Conservation (phyloP, 1,140 invertebrate genomes). For the Ruditapes philippinarum region DNA sequence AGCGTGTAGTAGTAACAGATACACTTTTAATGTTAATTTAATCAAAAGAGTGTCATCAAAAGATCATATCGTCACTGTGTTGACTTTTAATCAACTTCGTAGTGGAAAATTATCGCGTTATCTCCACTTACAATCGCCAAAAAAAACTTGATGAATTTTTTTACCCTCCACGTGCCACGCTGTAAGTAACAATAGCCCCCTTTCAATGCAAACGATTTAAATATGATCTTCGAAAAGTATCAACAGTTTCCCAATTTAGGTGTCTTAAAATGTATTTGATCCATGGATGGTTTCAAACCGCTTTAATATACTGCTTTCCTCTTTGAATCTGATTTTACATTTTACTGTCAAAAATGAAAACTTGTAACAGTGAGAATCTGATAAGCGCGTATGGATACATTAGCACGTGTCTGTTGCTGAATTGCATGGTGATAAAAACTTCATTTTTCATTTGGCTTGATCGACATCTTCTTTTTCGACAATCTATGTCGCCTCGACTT, state of each 20-base stretch:
- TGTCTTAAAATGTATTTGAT: background rate
- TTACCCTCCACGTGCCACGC: background rate
- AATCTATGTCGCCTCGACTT: background rate
- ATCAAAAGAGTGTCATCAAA: conserved; percentile 26
- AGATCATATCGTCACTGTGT: conserved; percentile 18
- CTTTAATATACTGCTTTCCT: background rate
- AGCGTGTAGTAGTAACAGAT: background rate
- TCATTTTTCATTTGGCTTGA: background rate
- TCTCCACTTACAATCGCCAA: conserved; percentile 7
- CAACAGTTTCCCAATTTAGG: background rate
- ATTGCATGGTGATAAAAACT: background rate
- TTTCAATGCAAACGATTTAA: conserved; percentile 2
- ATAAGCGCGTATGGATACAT: background rate
- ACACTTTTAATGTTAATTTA: conserved; percentile 35
- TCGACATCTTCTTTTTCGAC: background rate
- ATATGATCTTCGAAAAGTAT: conserved; percentile 6
- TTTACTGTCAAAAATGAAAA: conserved; percentile 6
- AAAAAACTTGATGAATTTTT: conserved; percentile 27
- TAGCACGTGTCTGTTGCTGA: background rate
- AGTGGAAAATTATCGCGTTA: conserved; percentile 28
- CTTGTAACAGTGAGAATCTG: background rate
- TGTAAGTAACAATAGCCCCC: conserved; percentile 4
- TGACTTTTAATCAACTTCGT: conserved; percentile 44
- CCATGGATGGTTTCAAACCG: background rate
- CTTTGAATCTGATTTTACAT: background rate